A percentile compares a stretch with the other conserved stretches of the same genome.
Conservation (phyloP, 2,888 invertebrate genomes). For the Ornithoptera priamus region DNA sequence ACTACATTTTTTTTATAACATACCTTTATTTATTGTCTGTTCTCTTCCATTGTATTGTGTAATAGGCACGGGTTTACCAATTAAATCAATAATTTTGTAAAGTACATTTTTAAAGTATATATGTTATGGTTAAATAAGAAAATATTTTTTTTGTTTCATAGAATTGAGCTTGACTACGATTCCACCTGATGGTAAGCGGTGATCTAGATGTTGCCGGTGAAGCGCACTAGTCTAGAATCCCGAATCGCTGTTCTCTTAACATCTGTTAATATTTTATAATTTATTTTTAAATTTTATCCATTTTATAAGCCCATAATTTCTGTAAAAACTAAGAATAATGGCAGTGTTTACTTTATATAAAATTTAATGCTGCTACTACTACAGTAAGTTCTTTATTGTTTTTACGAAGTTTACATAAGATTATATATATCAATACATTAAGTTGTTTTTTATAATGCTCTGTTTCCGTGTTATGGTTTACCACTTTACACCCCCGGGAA, state of each 20-base stretch:
- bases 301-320: no score
- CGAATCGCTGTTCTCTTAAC: no score
- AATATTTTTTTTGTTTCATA: no score
- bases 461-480: constrained; percentile 37
- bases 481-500: constrained; percentile 61
- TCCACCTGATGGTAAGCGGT: no score
- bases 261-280: no score
- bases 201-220: no score
- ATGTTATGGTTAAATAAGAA: no score
- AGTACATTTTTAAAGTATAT: no score
- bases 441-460: not conserved
- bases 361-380: not conserved
- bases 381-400: not conserved
- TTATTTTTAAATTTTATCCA: no score
- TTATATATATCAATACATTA: not conserved
- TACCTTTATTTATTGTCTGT: constrained; percentile 11
- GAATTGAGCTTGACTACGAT: no score
- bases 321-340: no score
- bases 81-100: not conserved
- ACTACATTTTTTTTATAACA: constrained; percentile 13
- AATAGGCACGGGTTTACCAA: not conserved
- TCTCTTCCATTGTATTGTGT: not conserved
- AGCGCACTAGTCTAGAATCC: no score
- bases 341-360: not conserved
- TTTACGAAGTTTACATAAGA: not conserved